Percentiles rank a stretch among this genome's conserved stretches.
These are phyloP conservation scores for Pseudochirops cupreus DNA, from an alignment of 2,797 vertebrate genomes.

Conservation along the genomic window DNA sequence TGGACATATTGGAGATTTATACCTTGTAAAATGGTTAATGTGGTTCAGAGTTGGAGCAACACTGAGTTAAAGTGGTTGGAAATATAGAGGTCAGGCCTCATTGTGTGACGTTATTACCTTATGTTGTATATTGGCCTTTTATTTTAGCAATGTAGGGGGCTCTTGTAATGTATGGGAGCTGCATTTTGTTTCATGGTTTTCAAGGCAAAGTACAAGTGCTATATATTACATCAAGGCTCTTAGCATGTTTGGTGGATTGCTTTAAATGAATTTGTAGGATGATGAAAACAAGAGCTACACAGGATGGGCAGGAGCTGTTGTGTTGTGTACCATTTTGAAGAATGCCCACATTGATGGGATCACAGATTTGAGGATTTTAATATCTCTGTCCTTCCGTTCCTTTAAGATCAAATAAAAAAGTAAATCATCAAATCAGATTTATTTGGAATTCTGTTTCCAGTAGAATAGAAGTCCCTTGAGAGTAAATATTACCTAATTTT, in stretches of 20 bases:
- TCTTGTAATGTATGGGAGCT: not conserved
- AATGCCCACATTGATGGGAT: not conserved
- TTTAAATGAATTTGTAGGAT: not conserved
- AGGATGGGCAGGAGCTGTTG: not conserved
- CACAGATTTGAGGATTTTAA: not conserved
- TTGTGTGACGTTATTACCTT: not conserved
- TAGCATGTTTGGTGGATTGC: not conserved
- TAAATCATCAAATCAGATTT: not conserved
- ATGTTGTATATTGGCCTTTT: not conserved
- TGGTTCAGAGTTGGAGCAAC: not conserved
- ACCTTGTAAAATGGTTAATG: not conserved
- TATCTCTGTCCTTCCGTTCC: not conserved
- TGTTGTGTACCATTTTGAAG: not conserved
- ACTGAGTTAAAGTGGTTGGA: not conserved
- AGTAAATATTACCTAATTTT: not conserved
- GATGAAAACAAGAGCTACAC: not conserved
- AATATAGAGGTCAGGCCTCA: not conserved
- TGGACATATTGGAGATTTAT: not conserved
- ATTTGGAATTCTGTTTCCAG: not conserved
- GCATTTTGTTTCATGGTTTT: not conserved
- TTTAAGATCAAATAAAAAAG: not conserved
- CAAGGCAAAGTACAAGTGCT: not conserved
- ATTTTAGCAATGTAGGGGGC: not conserved
- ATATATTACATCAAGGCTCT: not conserved
- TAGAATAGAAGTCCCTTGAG: not conserved